These are phyloP conservation scores for Thereva nobilitata DNA, from an alignment of 2,888 invertebrate genomes.

Conservation along the genomic window DNA sequence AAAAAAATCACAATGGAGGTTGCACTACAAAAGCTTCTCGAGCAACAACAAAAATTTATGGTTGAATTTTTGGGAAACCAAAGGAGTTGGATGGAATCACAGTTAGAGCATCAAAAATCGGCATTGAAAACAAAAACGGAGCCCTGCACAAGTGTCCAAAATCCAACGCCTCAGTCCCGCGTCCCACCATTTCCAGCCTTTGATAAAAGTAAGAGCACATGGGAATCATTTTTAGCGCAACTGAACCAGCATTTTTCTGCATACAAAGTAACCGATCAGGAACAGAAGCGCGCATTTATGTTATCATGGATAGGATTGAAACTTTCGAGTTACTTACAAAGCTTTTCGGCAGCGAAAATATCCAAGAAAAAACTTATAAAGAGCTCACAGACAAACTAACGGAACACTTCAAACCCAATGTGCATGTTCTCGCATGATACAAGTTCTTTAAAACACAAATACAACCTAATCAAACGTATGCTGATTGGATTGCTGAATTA, in stretches of 20 bases:
- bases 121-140: conserved; percentile 1
- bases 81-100: conserved; percentile 1
- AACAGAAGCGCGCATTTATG: too few relatives aligned
- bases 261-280: not conserved
- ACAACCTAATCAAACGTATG: not conserved
- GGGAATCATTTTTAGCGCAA: not conserved
- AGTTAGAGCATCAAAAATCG: not conserved
- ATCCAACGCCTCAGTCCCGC: not conserved
- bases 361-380: too few relatives aligned
- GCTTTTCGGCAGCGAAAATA: too few relatives aligned
- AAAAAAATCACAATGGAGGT: not conserved
- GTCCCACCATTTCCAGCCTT: not conserved
- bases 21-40: not conserved
- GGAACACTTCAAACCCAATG: conserved; percentile 22
- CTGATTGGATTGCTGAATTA: conserved; percentile 2
- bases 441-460: not conserved
- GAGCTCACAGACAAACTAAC: too few relatives aligned
- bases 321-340: too few relatives aligned
- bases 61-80: not conserved
- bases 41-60: not conserved
- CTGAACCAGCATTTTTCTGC: conserved; percentile 1
- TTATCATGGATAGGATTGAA: too few relatives aligned
- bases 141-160: not conserved
- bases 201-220: not conserved
- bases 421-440: conserved; percentile 23